These are phyloP conservation scores for Zophobas atratus DNA, from an alignment of 1,140 invertebrate species.

Conservation along the genomic window DNA sequence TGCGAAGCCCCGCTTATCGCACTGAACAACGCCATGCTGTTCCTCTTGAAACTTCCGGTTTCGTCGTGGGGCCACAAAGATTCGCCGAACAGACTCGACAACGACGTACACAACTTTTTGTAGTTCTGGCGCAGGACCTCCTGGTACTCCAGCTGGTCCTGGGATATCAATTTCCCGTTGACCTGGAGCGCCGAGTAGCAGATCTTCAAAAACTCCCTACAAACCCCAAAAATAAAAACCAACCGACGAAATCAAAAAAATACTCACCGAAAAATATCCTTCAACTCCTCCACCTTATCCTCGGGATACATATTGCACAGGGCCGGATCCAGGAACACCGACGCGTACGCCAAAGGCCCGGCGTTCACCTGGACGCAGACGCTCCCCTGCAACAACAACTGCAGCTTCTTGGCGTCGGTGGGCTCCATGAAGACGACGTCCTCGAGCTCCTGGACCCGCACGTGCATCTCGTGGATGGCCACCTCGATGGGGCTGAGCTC, in stretches of 20 bases:
- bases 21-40: conserved; percentile 79
- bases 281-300: conserved; percentile 87
- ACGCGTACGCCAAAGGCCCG: conserved; percentile 94
- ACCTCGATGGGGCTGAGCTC: conserved; percentile 94
- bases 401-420: conserved; percentile 90
- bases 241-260: background rate
- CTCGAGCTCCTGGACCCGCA: conserved; percentile 85
- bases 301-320: conserved; percentile 80
- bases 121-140: conserved; percentile 88
- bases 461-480: conserved; percentile 93
- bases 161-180: conserved; percentile 87
- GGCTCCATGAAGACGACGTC: conserved; percentile 87
- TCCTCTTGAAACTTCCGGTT: conserved; percentile 74
- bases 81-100: conserved; percentile 82
- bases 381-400: conserved; percentile 90
- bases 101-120: conserved; percentile 84
- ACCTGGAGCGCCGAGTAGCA: conserved; percentile 90
- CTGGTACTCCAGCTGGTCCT: conserved; percentile 92
- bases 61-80: conserved; percentile 78
- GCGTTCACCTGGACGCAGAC: conserved; percentile 96
- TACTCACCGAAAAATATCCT: conserved; percentile 88
- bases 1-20: conserved; percentile 78
- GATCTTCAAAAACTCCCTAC: conserved; percentile 89
- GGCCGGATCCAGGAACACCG: conserved; percentile 87
- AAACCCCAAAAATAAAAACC: conserved; percentile 74